Evolutionary conservation across 2,113 vertebrate species (phyloP).

Genomic region (Apeltes quadracus): DNA sequence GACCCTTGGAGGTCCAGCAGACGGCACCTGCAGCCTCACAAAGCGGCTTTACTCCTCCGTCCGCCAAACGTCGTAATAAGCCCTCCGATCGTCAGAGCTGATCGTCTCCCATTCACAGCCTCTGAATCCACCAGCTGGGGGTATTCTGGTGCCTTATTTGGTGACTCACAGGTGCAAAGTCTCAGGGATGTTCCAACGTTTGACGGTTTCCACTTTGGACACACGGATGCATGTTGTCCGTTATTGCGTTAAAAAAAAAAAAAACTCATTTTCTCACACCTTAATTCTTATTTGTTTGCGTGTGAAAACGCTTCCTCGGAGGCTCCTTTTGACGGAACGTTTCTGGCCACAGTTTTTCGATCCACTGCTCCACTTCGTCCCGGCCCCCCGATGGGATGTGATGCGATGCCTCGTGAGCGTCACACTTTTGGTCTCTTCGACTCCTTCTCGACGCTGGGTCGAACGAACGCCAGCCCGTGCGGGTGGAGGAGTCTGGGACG

Average conservation of each 20-base stretch:
- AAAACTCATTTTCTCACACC: not conserved
- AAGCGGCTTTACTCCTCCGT: slow-evolving; percentile 52
- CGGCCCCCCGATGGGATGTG: not conserved
- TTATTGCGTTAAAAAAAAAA: too few relatives aligned
- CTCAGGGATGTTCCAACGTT: too few relatives aligned
- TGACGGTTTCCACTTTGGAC: too few relatives aligned
- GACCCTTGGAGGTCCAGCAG: slow-evolving; percentile 30
- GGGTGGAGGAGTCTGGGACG: slow-evolving; percentile 49
- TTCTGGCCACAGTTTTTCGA: not conserved
- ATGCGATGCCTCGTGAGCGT: slow-evolving; percentile 57
- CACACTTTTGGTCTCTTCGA: slow-evolving; percentile 17
- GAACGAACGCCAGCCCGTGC: slow-evolving; percentile 27
- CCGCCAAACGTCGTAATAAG: slow-evolving; percentile 24
- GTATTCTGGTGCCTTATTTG: not conserved
- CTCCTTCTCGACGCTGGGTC: slow-evolving; percentile 4
- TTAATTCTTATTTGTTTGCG: not conserved
- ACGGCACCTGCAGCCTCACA: slow-evolving; percentile 44
- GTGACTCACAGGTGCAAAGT: too few relatives aligned
- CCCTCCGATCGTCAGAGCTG: slow-evolving; percentile 19
- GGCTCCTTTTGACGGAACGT: not conserved
- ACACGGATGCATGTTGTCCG: not conserved
- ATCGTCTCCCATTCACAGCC: slow-evolving; percentile 9
- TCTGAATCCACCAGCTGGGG: not conserved
- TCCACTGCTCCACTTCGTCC: not conserved
- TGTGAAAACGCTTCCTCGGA: not conserved